Base-by-base conservation (phyloP, 2,113 vertebrate genomes). In the Oreocharis arfaki region DNA sequence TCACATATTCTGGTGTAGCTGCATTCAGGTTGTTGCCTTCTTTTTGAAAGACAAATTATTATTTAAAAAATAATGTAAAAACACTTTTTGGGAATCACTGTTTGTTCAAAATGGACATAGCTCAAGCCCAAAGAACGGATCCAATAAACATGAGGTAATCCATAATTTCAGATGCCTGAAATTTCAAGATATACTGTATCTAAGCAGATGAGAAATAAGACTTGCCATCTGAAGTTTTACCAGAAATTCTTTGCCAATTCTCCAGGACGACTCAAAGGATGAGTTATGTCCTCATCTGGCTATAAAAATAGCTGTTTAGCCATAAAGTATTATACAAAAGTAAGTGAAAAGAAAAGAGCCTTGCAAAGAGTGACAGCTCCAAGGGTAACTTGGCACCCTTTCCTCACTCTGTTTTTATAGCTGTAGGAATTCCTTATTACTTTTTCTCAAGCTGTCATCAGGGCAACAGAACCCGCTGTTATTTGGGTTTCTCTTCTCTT, bases 361-460 rank as follows among this genome's bases (percentile, higher is more conserved):
- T 80, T 94, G 73, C 80, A 94, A 89, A 93, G 93, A 97, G 35
- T 97, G 96, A 96, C 94, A 97, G 89, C 91, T 95, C 96, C 93
- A 95, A 94, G 87, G 85, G 92, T 87, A 85, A 84, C 82, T 91
- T 95, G 50, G 94, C 91, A 94, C 88, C 79, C 69, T 95, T 97
- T 95, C 92, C 94, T 95, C 68, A 61, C 79, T 82, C 73, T 93
- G 89, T 96, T 98, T 98, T 96, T 95, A 83, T 96, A 97, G 92
- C 95, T 95, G 95, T 93, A 96, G 91, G 90, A 97, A 92, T 96
- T 92, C 94, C 93, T 95, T 95, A 96, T 96, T 87, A 93, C 87
- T 96, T 97, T 93, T 97, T 91, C 74, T 92, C 84, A 93, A 95
- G 90, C 93, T 96, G 87, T 97, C 97, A 97, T 96, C 96, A 96